Evolutionary conservation across 2,888 invertebrate species (phyloP).

Genomic region (Lydus trimaculatus): DNA sequence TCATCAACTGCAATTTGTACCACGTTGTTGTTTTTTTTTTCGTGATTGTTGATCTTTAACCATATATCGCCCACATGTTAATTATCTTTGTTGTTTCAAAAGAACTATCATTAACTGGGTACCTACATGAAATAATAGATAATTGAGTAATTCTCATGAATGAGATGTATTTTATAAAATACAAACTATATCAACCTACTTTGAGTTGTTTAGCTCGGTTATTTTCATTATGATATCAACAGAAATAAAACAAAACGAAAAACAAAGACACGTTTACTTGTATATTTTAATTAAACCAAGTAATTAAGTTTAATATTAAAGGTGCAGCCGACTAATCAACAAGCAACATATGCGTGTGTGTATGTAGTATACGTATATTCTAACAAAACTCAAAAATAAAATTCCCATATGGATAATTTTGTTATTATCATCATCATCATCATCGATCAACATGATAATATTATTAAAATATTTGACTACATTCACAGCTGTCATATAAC

Average conservation of each 20-base stretch:
- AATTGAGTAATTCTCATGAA: constrained; percentile 1
- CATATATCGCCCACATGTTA: not conserved
- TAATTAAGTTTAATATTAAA: not conserved
- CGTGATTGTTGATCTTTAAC: constrained; percentile 1
- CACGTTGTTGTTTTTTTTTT: not conserved
- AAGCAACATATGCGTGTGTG: not conserved
- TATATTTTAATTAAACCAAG: not conserved
- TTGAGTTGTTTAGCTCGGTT: not conserved
- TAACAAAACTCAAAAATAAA: not conserved
- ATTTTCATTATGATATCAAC: not conserved
- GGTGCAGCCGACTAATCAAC: not conserved
- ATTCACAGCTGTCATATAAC: constrained; percentile 38
- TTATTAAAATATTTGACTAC: constrained; percentile 27
- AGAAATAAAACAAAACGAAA: not conserved
- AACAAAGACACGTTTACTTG: not conserved
- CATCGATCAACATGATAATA: not conserved
- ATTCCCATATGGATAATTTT: not conserved
- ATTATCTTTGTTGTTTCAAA: constrained; percentile 1
- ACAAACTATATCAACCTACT: not conserved
- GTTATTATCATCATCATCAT: not conserved
- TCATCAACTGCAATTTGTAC: not conserved
- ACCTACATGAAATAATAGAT: constrained; percentile 6
- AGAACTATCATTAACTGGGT: constrained; percentile 3
- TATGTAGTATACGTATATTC: not conserved
- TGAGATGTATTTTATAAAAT: not conserved